Conservation (phyloP, 2,888 invertebrate genomes). For the Zonitis immaculata region DNA sequence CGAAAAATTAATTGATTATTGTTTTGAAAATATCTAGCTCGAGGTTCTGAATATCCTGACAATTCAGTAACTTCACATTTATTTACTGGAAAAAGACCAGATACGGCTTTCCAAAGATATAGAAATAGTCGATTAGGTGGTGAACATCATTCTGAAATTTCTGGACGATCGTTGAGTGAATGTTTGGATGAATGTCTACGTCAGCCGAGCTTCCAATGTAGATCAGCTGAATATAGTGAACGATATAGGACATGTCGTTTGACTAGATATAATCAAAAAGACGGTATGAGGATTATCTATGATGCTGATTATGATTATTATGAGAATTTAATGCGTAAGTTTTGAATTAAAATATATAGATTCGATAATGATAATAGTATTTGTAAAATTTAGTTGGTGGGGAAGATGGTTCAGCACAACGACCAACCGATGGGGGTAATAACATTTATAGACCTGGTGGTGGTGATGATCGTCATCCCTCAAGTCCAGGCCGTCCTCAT, state of each 20-base stretch:
- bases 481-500: slow-evolving; percentile 21
- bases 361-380: slow-evolving; percentile 3
- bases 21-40: slow-evolving; percentile 63
- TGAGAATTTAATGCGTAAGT: slow-evolving; percentile 89
- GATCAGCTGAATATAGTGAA: slow-evolving; percentile 85
- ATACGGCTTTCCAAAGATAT: slow-evolving; percentile 85
- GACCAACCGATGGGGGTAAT: slow-evolving; percentile 29
- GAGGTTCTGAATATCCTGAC: slow-evolving; percentile 84
- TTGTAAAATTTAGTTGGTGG: slow-evolving; percentile 33
- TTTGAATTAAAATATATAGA: slow-evolving; percentile 13
- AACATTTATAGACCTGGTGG: slow-evolving; percentile 25
- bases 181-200: slow-evolving; percentile 85
- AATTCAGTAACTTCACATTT: slow-evolving; percentile 81
- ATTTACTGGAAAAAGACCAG: slow-evolving; percentile 73
- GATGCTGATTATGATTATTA: slow-evolving; percentile 92
- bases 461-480: slow-evolving; percentile 24
- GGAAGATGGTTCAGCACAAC: slow-evolving; percentile 36
- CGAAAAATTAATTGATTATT: not conserved
- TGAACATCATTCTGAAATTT: slow-evolving; percentile 86
- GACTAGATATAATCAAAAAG: slow-evolving; percentile 80
- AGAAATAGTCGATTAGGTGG: slow-evolving; percentile 81
- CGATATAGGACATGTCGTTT: slow-evolving; percentile 78
- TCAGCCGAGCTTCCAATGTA: slow-evolving; percentile 85
- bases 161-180: slow-evolving; percentile 81
- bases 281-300: slow-evolving; percentile 82